Percentiles rank a stretch among this genome's conserved stretches.
Evolutionary conservation across 2,888 invertebrate genomes (phyloP).

Genomic region (Eubasilissa splendida): DNA sequence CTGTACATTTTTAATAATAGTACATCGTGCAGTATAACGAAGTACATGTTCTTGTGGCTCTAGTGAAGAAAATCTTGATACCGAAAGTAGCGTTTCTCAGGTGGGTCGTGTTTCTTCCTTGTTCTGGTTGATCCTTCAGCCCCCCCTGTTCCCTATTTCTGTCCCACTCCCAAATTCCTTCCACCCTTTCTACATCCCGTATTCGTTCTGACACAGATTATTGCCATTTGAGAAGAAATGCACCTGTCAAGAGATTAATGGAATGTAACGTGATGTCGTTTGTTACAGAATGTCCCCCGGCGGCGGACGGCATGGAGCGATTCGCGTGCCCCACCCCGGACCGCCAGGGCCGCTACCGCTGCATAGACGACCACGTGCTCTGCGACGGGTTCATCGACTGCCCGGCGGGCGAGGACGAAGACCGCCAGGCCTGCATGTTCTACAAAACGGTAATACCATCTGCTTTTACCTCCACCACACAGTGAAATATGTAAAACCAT

Average conservation of each 20-base stretch:
- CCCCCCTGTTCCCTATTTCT: no score
- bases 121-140: no score
- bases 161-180: no score
- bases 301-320: conserved; percentile 94
- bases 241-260: background rate
- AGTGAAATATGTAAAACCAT: no score
- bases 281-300: conserved; percentile 90
- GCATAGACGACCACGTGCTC: conserved; percentile 95
- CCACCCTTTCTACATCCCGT: no score
- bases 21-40: no score
- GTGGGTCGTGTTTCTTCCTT: no score
- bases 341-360: conserved; percentile 91
- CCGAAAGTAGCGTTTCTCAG: no score
- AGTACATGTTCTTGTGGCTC: no score
- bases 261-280: conserved; percentile 1
- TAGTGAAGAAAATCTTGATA: no score
- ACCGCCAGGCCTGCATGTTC: conserved; percentile 95
- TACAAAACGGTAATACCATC: conserved; percentile 88
- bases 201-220: background rate
- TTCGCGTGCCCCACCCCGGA: conserved; percentile 96
- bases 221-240: background rate
- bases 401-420: conserved; percentile 93
- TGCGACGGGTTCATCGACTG: conserved; percentile 97
- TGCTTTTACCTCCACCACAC: no score
- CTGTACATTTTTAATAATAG: no score